Evolutionary conservation across 2,113 vertebrate species (phyloP), one percentile per base, ranked within the genome.

Genomic region (Agelaius phoeniceus): DNA sequence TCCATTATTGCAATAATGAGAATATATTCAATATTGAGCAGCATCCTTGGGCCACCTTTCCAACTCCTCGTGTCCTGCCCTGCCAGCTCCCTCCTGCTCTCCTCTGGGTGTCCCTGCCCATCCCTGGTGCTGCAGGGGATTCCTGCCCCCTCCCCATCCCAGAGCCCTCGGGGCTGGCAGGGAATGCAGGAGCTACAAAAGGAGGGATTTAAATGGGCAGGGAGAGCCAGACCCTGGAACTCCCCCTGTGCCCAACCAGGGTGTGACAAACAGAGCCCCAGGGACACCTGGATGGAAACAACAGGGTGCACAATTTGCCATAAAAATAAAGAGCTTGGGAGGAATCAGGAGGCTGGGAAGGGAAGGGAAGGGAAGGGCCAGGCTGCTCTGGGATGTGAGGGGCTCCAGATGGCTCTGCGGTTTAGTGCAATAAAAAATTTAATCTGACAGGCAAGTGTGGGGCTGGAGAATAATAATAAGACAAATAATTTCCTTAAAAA

Each of bases 391-490:
- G 96, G 80, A 84, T 19, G 67, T 5, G 71, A 83, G 92, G 89
- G 86, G 90, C 97, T 98, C 98, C 98, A 98, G 98, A 97, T 98
- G 98, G 98, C 97, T 97, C 96, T 87, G 97, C 66, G 68, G 57
- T 94, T 98, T 82, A 24, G 87, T 37, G 94, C 94, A 96, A 97
- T 97, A 97, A 97, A 97, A 96, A 97, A 97, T 93, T 20, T 80
- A 89, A 97, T 90, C 97, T 97, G 98, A 97, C 97, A 97, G 96
- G 94, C 95, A 57, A 85, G 93, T 37, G 76, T 92, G 95, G 89
- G 95, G 92, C 94, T 93, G 61, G 75, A 76, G 96, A 96, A 94
- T 84, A 93, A 95, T 58, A 97, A 94, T 48, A 94, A 35, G 91
- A 94, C 93, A 87, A 91, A 81, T 63, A 63, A 91, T 89, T 84